phyloP scores from a whole-genome alignment of 2,888 invertebrate genomes.

The Lasioglossum malachurum region DNA sequence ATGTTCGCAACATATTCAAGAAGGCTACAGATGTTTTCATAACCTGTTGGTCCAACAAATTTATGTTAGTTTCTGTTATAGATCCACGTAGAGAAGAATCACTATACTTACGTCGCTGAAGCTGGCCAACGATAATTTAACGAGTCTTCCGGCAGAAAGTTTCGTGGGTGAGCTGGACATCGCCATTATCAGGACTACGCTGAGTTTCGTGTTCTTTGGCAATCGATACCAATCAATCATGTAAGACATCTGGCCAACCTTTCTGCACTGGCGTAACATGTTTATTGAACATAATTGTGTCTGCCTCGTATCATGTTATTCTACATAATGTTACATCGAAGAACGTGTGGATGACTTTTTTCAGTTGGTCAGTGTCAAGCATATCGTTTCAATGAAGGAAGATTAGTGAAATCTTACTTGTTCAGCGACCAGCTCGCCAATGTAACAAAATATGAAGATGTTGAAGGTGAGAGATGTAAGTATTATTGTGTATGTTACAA shows the following conservation, averaged over 20 bases:
- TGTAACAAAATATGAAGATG: slow-evolving; percentile 69
- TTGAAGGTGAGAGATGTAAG: slow-evolving; percentile 57
- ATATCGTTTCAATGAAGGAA: background rate
- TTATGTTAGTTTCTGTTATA: background rate
- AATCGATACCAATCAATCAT: slow-evolving; percentile 72
- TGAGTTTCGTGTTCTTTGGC: slow-evolving; percentile 53
- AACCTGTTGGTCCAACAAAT: background rate
- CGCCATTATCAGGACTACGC: slow-evolving; percentile 57
- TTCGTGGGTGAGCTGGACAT: slow-evolving; percentile 55
- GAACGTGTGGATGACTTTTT: background rate
- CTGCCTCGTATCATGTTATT: background rate
- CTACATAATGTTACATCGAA: background rate
- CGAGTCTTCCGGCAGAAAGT: slow-evolving; percentile 77
- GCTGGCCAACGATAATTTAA: slow-evolving; percentile 71
- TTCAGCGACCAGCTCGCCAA: slow-evolving; percentile 65
- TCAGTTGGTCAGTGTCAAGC: background rate
- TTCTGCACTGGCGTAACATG: slow-evolving; percentile 57
- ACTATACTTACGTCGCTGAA: slow-evolving; percentile 65
- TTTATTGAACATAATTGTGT: background rate
- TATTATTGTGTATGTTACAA: slow-evolving; percentile 46
- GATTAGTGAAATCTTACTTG: slow-evolving; percentile 54
- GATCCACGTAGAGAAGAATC: background rate
- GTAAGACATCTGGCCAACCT: slow-evolving; percentile 66
- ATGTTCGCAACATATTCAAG: slow-evolving; percentile 38
- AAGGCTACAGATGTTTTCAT: slow-evolving; percentile 38